phyloP scores from a whole-genome alignment of 92 coral and sea anemone species.

The Epizoanthus ramosus region DNA sequence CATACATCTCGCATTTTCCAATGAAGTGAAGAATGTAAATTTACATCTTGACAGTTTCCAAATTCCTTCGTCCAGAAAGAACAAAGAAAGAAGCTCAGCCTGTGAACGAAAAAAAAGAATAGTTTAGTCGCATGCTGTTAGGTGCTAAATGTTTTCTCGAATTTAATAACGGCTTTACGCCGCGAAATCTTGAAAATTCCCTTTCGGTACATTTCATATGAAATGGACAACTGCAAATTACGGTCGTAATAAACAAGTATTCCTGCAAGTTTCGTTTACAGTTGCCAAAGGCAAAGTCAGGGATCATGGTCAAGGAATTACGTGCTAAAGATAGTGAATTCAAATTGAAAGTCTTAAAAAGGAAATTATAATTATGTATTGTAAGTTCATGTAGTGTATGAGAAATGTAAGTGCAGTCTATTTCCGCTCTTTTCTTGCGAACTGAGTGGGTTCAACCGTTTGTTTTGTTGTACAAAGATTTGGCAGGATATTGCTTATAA shows the following conservation, averaged over 20 bases:
- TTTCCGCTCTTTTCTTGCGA: neutral
- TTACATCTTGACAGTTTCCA: neutral
- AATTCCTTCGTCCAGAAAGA: conserved; percentile 26
- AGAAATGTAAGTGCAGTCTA: neutral
- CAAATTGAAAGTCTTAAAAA: too few relatives aligned
- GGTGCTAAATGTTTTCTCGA: neutral
- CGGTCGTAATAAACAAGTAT: neutral
- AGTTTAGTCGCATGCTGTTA: conserved; percentile 10
- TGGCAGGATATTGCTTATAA: neutral
- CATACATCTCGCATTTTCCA: neutral
- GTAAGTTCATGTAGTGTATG: neutral
- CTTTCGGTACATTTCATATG: conserved; percentile 3
- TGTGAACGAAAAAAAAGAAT: conserved; percentile 11
- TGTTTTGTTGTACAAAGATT: neutral
- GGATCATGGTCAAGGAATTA: too few relatives aligned
- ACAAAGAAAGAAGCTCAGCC: neutral
- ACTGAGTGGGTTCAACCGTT: neutral
- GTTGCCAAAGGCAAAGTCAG: neutral
- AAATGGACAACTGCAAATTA: neutral
- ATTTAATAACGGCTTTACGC: neutral
- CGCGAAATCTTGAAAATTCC: neutral
- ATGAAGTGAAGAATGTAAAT: conserved; percentile 26
- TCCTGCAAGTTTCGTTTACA: neutral
- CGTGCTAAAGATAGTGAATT: too few relatives aligned
- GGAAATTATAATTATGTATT: too few relatives aligned